phyloP scores from a whole-genome alignment of 2,797 vertebrate genomes.

The Melopsittacus undulatus region DNA sequence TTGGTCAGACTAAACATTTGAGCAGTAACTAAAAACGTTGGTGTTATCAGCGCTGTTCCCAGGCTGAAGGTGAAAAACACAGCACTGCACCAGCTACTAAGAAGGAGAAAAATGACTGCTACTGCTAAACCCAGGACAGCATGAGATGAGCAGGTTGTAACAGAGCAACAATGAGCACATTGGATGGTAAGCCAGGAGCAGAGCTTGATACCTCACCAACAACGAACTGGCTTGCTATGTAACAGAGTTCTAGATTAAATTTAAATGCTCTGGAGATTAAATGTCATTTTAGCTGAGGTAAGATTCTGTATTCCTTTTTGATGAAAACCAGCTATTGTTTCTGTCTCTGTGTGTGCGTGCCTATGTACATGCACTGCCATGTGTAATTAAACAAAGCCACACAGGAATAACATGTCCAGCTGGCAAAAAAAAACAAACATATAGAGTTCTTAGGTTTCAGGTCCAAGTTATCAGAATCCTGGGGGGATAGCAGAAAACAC shows the following conservation, averaged over 20 bases:
- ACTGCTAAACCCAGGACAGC: not conserved
- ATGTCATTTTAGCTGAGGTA: not conserved
- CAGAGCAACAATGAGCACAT: not conserved
- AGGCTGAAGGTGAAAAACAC: too few species aligned
- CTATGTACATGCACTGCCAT: not conserved
- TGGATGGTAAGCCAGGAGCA: accelerated
- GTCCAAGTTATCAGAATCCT: not conserved
- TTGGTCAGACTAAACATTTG: too few species aligned
- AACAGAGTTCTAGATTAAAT: not conserved
- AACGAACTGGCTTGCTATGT: not conserved
- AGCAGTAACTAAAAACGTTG: too few species aligned
- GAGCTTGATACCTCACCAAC: not conserved
- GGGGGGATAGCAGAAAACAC: not conserved
- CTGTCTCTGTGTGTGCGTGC: not conserved
- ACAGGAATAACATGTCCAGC: not conserved
- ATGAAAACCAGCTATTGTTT: not conserved
- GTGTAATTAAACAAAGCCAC: not conserved
- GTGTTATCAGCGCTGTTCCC: too few species aligned
- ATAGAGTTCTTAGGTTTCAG: not conserved
- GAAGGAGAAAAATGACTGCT: too few species aligned
- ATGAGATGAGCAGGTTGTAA: not conserved
- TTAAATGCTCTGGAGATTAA: not conserved
- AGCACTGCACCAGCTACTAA: too few species aligned
- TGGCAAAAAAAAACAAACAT: not conserved
- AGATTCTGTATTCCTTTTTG: not conserved